Percentiles rank a stretch among this genome's conserved stretches.
These are phyloP conservation scores for Thamnophis sirtalis DNA, from an alignment of 2,113 vertebrate genomes.

Conservation along the genomic window DNA sequence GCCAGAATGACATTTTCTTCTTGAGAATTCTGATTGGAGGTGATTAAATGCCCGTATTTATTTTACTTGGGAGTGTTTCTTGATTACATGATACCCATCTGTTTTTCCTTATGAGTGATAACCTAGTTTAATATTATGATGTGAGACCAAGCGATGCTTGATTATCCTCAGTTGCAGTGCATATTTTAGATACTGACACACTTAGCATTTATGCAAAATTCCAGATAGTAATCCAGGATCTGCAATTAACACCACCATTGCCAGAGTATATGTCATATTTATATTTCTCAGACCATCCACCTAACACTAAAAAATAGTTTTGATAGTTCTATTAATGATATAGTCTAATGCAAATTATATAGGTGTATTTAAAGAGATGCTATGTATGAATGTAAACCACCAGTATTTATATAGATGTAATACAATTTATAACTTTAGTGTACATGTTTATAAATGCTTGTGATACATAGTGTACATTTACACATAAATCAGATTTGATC, in stretches of 20 bases:
- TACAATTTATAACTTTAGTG: background rate
- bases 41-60: conserved; percentile 61
- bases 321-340: fast-evolving
- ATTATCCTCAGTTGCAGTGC: conserved; percentile 58
- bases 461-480: background rate
- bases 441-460: background rate
- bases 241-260: background rate
- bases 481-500: background rate
- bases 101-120: conserved; percentile 58
- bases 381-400: background rate
- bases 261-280: background rate
- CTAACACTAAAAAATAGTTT: background rate
- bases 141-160: conserved; percentile 53
- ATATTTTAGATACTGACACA: conserved; percentile 38
- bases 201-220: conserved; percentile 36
- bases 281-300: background rate
- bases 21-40: conserved; percentile 47
- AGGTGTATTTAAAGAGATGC: background rate
- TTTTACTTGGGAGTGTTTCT: conserved; percentile 56
- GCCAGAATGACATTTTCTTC: conserved; percentile 46
- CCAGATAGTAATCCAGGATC: background rate
- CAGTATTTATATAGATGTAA: background rate
- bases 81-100: conserved; percentile 54
- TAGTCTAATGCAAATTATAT: background rate
- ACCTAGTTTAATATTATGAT: conserved; percentile 60